Base-by-base conservation (phyloP, 2,888 invertebrate genomes). In the Caenorhabditis sp. region DNA sequence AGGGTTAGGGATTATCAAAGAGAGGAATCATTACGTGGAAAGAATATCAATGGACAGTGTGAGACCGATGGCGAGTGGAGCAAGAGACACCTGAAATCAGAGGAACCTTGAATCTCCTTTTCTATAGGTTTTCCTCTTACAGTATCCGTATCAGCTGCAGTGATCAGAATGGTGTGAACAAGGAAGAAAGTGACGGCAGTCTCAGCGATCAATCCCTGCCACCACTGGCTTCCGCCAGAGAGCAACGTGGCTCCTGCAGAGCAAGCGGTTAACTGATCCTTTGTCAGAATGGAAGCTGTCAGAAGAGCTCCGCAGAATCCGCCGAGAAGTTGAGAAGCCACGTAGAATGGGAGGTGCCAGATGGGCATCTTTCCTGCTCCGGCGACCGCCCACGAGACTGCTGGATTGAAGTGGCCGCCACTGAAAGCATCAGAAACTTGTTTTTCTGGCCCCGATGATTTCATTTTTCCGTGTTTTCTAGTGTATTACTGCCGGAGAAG, bases 321-420 rank as follows among this genome's bases (percentile, higher is more conserved):
- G 4, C 92, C 93, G 0, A 91, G 22, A 0, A 92, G 68, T 78
- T 93, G 92, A 18, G 89, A 84, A 4, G 89, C 37, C 20, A 92
- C 80, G 82, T 92, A 93, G 53, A 87, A 83, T 3, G 91, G 72
- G 1, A 91, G 90, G 37, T 91, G 84, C 9, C 87, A 32, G 1
- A 86, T 77, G 15, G 83, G 81, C 32, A 92, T 88, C 3, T 88
- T 91, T 0, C 92, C 92, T 3, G 88, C 81, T 15, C 92, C 58
- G 0, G 87, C 76, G 1, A 92, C 89, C 0, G 92, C 92, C 50
- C 92, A 80, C 0, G 92, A 92, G 1, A 93, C 92, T 0, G 92
- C 92, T 1, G 93, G 93, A 80, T 93, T 93, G 72, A 93, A 90
- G 82, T 93, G 92, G 9, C 92, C 92, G 3, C 93, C 93, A 82